Base-by-base conservation (phyloP, 2,797 vertebrate species). In the Huso huso region DNA sequence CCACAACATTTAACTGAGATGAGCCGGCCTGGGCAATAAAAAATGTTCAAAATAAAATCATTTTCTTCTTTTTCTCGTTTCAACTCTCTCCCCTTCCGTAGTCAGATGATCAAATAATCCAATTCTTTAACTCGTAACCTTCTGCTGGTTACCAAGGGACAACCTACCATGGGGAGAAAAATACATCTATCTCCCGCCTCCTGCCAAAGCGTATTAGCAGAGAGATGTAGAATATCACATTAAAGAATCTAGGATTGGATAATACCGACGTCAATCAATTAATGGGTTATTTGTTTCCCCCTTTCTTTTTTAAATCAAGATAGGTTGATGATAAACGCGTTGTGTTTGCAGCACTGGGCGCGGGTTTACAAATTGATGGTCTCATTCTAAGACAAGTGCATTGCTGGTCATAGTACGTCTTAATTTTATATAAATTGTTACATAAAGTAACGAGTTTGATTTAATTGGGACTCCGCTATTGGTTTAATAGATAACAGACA, bases 121-220 rank as follows among this genome's bases (percentile, higher is more conserved):
- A 79, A 77, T 75, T 77, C 79, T 71, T 77, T 82, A 88, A 91
- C 88, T 92, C 87, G 87, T 87, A 89, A 89, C 86, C 90, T 87
- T 90, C 87, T 86, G 85, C 83, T 90, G 87, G 85, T 84, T 83
- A 82, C 85, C 86, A 85, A 81, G 82, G 83, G 76, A 77, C 84
- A 88, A 86, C 82, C 85, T 75, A 87, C 79, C 84, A 10, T 77
- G 69, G 68, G 48, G 71, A 70, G 69, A 78, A 55, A 10, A 74
- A 72, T 61, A 72, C 78, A 71, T 67, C 72, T 58, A 67, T 48
- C 72, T 73, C 87, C 87, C 87, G 79, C 86, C 89, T 79, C 79
- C 79, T 68, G 55, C 78, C 78, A 75, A 81, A 77, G 75, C 64
- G 81, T 75, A 90, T 91, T 90, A 80, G 87, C 75, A 69, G 76